Conservation (phyloP, 2,113 vertebrate genomes). For the Salvator merianae region DNA sequence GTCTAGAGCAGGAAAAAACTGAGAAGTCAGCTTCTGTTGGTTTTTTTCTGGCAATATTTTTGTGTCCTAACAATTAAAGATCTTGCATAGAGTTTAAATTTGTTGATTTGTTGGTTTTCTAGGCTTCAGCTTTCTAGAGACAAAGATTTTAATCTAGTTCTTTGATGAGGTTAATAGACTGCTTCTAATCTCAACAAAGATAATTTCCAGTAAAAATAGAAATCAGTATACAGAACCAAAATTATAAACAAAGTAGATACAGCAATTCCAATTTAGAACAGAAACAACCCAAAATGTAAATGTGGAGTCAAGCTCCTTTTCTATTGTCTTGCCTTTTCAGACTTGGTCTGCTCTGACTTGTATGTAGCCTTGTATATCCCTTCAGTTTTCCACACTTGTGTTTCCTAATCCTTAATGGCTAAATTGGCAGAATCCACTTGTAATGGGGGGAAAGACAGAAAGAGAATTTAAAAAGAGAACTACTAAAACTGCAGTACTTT, state of each 20-base stretch:
- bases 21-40: too few species aligned
- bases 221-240: too few species aligned
- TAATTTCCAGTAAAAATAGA: too few species aligned
- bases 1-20: not conserved
- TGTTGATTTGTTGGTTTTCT: not conserved
- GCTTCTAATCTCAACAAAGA: too few species aligned
- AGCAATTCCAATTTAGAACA: too few species aligned
- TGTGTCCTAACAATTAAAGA: too few species aligned
- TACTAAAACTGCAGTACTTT: too few species aligned
- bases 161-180: too few species aligned
- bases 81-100: not conserved
- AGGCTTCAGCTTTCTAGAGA: not conserved
- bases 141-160: too few species aligned
- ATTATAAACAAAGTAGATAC: too few species aligned
- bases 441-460: not conserved
- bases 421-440: not conserved
- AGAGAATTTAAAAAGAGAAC: not conserved
- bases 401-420: too few species aligned
- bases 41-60: too few species aligned
- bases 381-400: not conserved
- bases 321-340: not conserved
- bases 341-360: not conserved
- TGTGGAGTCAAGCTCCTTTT: not conserved
- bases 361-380: not conserved
- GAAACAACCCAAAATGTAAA: not conserved